phyloP scores from a whole-genome alignment of 2,888 invertebrate species.

The Drosophila aldrichi region DNA sequence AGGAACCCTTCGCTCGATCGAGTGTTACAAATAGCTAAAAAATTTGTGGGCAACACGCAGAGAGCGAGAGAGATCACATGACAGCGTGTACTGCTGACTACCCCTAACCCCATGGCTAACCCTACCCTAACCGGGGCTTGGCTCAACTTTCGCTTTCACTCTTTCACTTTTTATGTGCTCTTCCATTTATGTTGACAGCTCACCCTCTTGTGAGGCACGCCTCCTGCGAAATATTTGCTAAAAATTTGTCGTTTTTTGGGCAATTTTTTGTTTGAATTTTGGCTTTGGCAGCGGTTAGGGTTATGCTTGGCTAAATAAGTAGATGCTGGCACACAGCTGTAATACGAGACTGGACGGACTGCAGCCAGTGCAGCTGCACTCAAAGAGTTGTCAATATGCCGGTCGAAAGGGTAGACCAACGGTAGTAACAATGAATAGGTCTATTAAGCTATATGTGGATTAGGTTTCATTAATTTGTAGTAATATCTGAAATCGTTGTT shows the following conservation, averaged over 20 bases:
- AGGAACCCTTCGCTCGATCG: conserved; percentile 41
- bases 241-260: conserved; percentile 57
- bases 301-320: conserved; percentile 25
- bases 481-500: too few species aligned
- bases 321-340: conserved; percentile 40
- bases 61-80: conserved; percentile 34
- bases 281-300: conserved; percentile 32
- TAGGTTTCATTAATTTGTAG: not conserved
- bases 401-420: conserved; percentile 9
- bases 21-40: conserved; percentile 73
- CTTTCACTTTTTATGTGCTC: conserved; percentile 13
- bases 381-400: conserved; percentile 32
- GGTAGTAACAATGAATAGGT: not conserved
- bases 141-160: conserved; percentile 50
- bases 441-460: not conserved
- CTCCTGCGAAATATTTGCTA: conserved; percentile 49
- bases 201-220: conserved; percentile 23
- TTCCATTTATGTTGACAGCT: conserved; percentile 50
- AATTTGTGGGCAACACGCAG: conserved; percentile 70
- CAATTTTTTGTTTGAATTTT: conserved; percentile 36
- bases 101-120: conserved; percentile 48
- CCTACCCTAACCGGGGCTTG: conserved; percentile 26
- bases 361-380: conserved; percentile 39
- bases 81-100: conserved; percentile 43
- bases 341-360: conserved; percentile 38